Evolutionary conservation across 2,113 vertebrate genomes (phyloP).

Genomic region (human (Homo sapiens)): GRCh38 chr4:146320001-146320500

Average conservation of each 20-base stretch:
- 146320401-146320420: background rate
- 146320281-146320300: background rate
- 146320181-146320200: background rate
- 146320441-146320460: background rate
- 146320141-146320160: background rate
- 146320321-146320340: background rate
- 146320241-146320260: background rate
- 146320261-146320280: background rate
- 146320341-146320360: background rate
- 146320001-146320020: background rate
- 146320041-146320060: background rate
- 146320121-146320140: background rate
- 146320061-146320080: background rate
- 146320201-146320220: background rate
- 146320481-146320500: background rate
- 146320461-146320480: background rate
- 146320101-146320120: background rate
- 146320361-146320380: background rate
- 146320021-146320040: slow-evolving; percentile 8
- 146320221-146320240: background rate
- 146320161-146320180: background rate
- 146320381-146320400: background rate
- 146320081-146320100: background rate
- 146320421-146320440: background rate
- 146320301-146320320: background rate